Base-by-base conservation (phyloP, 1,140 invertebrate genomes). In the Bicyclus anynana region DNA sequence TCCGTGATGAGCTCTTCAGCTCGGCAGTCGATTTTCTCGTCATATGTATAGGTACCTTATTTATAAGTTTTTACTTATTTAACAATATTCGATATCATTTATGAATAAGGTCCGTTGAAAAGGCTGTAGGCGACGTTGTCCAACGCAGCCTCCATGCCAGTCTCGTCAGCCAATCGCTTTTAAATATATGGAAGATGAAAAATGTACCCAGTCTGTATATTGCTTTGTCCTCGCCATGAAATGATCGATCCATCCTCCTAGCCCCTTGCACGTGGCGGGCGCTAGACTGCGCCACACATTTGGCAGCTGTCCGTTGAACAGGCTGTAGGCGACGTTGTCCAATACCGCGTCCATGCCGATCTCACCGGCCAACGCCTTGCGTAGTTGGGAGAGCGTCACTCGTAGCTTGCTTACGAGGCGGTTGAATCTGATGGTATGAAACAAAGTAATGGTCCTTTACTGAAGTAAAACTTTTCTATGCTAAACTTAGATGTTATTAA, bases 231-330 rank as follows among this genome's bases (percentile, higher is more conserved):
- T 62, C 5, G 60, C 90, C 65, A 93, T 91, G 80, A 97, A 97
- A 85, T 97, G 95, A 26, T 94, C 93, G 87, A 97, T 94, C 96
- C 96, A 98, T 42, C 93, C 92, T 7, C 94, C 95, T 5, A 98
- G 90, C 46, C 90, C 92, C 85, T 97, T 98, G 68, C 93, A 93
- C 0, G 96, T 97, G 53, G 91, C 94, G n/a, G 96, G 96, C 10
- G 95, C 93, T 40, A 97, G 85, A 66, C 90, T 91, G 16, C 93
- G 89, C 97, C 97, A 98, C 54, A 92, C 92, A n/a, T 84, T 75
- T 21, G 97, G 96, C 64, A 98, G 86, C 59, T 92, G 91, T 14
- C 95, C 96, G 86, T 97, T 97, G 80, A 93, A 97, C 50, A 98
- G 85, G 10, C 93, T 93, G 72, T 91, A 90, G 0, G 95, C 92